phyloP scores from a whole-genome alignment of 1,140 invertebrate species.

The Drosophila prosaltans region DNA sequence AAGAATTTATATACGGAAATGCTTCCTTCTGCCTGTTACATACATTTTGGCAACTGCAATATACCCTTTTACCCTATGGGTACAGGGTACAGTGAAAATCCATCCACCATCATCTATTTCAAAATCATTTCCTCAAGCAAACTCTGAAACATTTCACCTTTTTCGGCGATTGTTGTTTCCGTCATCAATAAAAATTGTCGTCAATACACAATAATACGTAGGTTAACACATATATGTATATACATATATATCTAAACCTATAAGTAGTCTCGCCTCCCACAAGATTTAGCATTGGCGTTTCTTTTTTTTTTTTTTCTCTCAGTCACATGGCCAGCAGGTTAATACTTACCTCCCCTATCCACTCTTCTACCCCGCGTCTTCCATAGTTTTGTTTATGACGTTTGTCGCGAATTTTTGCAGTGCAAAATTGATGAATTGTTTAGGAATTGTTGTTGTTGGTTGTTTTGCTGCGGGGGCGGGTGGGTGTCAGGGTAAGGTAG shows the following conservation, averaged over 20 bases:
- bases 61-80: no score
- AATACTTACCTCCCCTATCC: not conserved
- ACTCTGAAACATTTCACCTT: conserved; percentile 1
- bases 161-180: conserved; percentile 6
- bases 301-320: conserved; percentile 11
- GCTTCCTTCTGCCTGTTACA: no score
- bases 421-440: conserved; percentile 60
- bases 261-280: not conserved
- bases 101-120: not conserved
- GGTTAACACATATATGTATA: not conserved
- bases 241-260: not conserved
- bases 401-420: conserved; percentile 55
- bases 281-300: not conserved
- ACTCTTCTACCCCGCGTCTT: not conserved
- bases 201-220: not conserved
- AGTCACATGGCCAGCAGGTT: conserved; percentile 57
- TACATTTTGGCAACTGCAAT: no score
- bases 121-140: conserved; percentile 14
- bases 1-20: no score
- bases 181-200: conserved; percentile 11
- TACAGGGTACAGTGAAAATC: no score
- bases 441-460: conserved; percentile 23
- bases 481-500: not conserved
- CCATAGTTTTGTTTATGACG: conserved; percentile 51
- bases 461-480: conserved; percentile 19